These are phyloP conservation scores for Phalacrocorax pelagicus DNA, from an alignment of 2,113 vertebrate genomes.

Conservation along the genomic window DNA sequence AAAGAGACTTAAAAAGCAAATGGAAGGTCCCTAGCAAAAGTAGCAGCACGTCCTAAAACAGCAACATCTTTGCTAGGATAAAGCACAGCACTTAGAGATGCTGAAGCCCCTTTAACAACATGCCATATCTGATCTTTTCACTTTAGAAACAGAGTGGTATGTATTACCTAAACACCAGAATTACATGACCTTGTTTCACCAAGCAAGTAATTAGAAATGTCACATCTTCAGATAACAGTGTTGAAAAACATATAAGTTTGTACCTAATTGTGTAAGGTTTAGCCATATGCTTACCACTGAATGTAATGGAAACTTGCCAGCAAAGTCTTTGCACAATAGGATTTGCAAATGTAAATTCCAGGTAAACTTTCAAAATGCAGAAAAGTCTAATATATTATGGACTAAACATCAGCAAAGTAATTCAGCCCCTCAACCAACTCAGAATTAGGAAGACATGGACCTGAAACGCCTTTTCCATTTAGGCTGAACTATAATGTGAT, in stretches of 20 bases:
- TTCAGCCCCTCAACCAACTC: neutral
- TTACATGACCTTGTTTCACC: neutral
- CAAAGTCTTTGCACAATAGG: neutral
- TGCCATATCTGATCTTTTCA: neutral
- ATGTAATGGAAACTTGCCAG: neutral
- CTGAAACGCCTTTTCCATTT: neutral
- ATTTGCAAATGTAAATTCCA: neutral
- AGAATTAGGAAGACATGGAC: neutral
- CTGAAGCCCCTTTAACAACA: neutral
- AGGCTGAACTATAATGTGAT: neutral
- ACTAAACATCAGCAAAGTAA: neutral
- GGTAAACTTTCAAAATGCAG: neutral
- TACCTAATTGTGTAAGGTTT: neutral
- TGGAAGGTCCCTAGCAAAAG: neutral
- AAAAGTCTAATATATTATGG: neutral
- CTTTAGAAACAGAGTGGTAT: neutral
- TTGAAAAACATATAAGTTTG: neutral
- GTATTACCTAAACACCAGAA: neutral
- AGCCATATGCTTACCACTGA: neutral
- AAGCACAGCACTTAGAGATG: neutral
- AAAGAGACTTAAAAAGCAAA: neutral
- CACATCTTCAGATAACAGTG: neutral
- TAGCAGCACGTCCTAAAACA: neutral
- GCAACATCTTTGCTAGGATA: neutral
- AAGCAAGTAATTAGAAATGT: neutral